phyloP scores from a whole-genome alignment of 2,888 invertebrate genomes.

The Phyllotreta cruciferae region DNA sequence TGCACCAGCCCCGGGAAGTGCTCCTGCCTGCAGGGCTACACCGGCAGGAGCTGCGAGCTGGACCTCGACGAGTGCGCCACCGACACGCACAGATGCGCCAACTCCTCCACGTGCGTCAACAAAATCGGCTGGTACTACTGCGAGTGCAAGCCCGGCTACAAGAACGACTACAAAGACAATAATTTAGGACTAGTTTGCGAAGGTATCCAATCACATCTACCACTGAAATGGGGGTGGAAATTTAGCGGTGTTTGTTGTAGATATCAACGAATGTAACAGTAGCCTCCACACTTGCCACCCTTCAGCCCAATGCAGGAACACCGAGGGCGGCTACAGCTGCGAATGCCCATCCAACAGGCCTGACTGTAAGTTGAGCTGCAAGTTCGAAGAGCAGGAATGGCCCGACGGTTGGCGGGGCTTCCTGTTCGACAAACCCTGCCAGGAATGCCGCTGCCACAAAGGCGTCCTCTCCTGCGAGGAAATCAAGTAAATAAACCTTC shows the following conservation, averaged over 20 bases:
- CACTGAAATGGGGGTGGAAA: too few species aligned
- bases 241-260: too few species aligned
- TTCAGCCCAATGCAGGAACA: slow-evolving; percentile 79
- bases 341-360: slow-evolving; percentile 65
- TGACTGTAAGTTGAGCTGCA: slow-evolving; percentile 74
- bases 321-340: slow-evolving; percentile 81
- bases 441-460: slow-evolving; percentile 63
- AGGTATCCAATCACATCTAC: slow-evolving; percentile 59
- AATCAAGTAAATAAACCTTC: slow-evolving; percentile 62
- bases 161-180: slow-evolving; percentile 65
- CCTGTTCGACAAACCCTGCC: slow-evolving; percentile 59
- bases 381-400: slow-evolving; percentile 72
- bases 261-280: slow-evolving; percentile 83
- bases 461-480: slow-evolving; percentile 75
- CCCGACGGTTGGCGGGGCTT: slow-evolving; percentile 66
- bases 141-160: slow-evolving; percentile 81
- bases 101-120: slow-evolving; percentile 82
- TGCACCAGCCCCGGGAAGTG: slow-evolving; percentile 81
- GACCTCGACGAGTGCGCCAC: slow-evolving; percentile 86
- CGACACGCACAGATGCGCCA: slow-evolving; percentile 74
- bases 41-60: slow-evolving; percentile 82
- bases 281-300: slow-evolving; percentile 81
- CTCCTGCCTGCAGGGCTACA: slow-evolving; percentile 81
- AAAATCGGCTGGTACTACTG: slow-evolving; percentile 92
- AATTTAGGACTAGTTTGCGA: slow-evolving; percentile 69